These are phyloP conservation scores for Pantherophis alleghaniensis DNA, from an alignment of 2,797 vertebrate species.

Conservation along the genomic window DNA sequence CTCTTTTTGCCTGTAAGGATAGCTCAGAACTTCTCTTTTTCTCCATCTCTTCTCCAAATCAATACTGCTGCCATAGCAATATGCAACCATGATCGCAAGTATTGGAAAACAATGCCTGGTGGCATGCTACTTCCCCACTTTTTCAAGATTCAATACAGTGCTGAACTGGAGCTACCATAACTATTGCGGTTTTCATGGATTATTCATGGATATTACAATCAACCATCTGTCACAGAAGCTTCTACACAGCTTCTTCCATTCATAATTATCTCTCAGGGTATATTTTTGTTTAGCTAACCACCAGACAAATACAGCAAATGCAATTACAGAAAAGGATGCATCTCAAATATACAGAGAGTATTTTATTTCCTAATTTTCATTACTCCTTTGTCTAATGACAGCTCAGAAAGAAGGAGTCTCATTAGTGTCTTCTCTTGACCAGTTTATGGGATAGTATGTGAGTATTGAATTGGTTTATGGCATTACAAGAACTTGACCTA, in stretches of 20 bases:
- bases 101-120: not conserved
- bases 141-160: not conserved
- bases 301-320: not conserved
- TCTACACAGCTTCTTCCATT: not conserved
- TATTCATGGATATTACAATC: not conserved
- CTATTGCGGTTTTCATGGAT: not conserved
- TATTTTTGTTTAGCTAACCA: not conserved
- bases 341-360: not conserved
- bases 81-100: not conserved
- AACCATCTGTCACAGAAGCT: not conserved
- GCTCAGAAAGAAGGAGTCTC: not conserved
- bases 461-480: not conserved
- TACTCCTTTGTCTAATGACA: not conserved
- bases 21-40: not conserved
- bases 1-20: not conserved
- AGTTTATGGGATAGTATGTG: not conserved
- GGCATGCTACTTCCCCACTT: not conserved
- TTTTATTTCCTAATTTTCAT: not conserved
- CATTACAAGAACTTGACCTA: not conserved
- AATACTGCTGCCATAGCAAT: not conserved
- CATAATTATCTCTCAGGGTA: not conserved
- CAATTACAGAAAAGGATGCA: not conserved
- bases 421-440: not conserved
- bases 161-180: not conserved
- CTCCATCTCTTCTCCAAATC: not conserved